A percentile compares a stretch with the other conserved stretches of the same genome.
phyloP scores from a whole-genome alignment of 2,888 invertebrate genomes.

The Plebejus melissa region DNA sequence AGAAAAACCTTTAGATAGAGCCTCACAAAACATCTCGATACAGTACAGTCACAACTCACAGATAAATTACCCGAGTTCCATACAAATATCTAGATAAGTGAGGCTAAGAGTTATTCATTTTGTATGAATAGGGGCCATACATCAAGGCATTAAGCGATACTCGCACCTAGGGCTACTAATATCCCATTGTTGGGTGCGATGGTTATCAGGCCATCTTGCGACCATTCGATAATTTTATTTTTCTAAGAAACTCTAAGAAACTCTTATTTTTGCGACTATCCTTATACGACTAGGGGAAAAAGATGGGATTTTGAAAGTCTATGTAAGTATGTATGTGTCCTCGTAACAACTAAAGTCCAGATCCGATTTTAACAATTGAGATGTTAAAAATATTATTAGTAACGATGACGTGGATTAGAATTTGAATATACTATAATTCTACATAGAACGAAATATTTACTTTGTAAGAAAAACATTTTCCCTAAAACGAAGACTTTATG shows the following conservation, averaged over 20 bases:
- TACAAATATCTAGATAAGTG: constrained; percentile 24
- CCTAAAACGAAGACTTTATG: not conserved
- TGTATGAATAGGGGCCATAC: constrained; percentile 35
- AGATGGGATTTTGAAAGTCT: not conserved
- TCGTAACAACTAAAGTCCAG: too few species aligned
- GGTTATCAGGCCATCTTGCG: constrained; percentile 45
- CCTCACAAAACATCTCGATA: constrained; percentile 20
- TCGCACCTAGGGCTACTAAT: constrained; percentile 47
- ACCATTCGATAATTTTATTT: constrained; percentile 42
- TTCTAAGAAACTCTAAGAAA: not conserved
- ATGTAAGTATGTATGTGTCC: too few species aligned
- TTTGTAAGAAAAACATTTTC: not conserved
- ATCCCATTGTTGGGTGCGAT: constrained; percentile 47
- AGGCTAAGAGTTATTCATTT: constrained; percentile 24
- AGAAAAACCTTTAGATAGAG: not conserved
- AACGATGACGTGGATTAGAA: too few species aligned
- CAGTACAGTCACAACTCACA: not conserved
- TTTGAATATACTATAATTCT: too few species aligned
- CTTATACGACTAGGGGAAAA: not conserved
- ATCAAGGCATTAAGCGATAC: constrained; percentile 41
- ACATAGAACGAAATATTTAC: not conserved
- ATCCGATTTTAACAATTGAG: too few species aligned
- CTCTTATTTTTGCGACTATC: not conserved
- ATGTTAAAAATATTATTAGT: too few species aligned
- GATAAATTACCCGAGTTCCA: constrained; percentile 23